These are phyloP conservation scores for Meteorus sp. DNA, from an alignment of 1,140 invertebrate genomes.

Conservation along the genomic window DNA sequence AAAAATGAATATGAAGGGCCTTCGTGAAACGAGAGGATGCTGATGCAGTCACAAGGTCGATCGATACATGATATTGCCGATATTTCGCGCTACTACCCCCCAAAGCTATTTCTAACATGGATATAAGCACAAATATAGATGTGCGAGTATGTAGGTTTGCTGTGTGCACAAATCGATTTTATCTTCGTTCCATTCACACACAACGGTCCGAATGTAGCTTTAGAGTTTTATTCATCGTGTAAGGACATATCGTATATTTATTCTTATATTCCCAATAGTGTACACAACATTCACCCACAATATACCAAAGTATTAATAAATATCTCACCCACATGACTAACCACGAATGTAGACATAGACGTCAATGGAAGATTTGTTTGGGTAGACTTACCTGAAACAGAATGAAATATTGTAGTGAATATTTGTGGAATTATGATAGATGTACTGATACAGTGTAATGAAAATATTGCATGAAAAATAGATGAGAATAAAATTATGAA, in stretches of 20 bases:
- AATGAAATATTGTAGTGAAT: conserved; percentile 15
- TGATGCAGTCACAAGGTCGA: conserved; percentile 8
- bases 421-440: no score
- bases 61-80: conserved; percentile 29
- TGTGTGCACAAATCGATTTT: conserved; percentile 18
- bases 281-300: conserved; percentile 1
- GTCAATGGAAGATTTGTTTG: neutral
- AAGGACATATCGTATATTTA: conserved; percentile 21
- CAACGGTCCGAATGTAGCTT: conserved; percentile 1
- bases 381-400: conserved; percentile 29
- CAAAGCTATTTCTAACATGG: no score
- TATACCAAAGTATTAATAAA: conserved; percentile 9
- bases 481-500: no score
- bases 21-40: neutral
- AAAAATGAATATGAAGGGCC: no score
- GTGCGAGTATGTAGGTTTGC: no score
- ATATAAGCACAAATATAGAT: no score
- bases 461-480: no score
- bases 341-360: neutral
- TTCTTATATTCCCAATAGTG: conserved; percentile 9
- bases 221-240: conserved; percentile 9
- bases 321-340: conserved; percentile 9
- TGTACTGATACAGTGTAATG: no score
- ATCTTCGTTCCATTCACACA: conserved; percentile 21
- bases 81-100: conserved; percentile 22